Percentiles rank a stretch among this genome's conserved stretches.
phyloP scores from a whole-genome alignment of 2,888 invertebrate species.

The Nephrotoma appendiculata region DNA sequence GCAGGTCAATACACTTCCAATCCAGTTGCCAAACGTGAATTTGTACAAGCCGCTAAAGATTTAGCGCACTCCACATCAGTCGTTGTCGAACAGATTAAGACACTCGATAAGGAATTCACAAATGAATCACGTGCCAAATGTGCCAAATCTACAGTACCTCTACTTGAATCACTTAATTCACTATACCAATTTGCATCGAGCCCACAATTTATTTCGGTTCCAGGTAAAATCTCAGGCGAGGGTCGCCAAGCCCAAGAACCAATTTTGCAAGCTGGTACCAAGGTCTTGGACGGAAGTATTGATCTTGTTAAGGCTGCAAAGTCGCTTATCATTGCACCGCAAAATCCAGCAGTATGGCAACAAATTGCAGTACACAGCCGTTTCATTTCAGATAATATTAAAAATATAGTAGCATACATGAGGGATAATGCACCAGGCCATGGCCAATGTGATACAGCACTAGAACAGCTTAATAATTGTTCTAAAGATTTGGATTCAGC shows the following conservation, averaged over 20 bases:
- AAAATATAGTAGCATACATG: conserved; percentile 81
- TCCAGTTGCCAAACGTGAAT: conserved; percentile 87
- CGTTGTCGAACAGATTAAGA: conserved; percentile 90
- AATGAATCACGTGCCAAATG: conserved; percentile 60
- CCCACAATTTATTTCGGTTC: conserved; percentile 84
- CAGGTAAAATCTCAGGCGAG: conserved; percentile 77
- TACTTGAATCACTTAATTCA: conserved; percentile 80
- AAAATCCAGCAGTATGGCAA: conserved; percentile 91
- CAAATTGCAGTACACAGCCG: conserved; percentile 86
- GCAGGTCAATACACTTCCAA: conserved; percentile 84
- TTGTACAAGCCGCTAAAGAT: conserved; percentile 94
- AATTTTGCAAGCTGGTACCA: conserved; percentile 64
- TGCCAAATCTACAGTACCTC: conserved; percentile 64
- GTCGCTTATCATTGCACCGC: conserved; percentile 72
- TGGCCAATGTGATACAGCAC: conserved; percentile 75
- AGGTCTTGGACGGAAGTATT: conserved; percentile 71
- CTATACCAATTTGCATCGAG: conserved; percentile 87
- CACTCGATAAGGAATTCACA: conserved; percentile 68
- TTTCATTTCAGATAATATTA: conserved; percentile 92
- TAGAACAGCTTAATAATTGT: conserved; percentile 59
- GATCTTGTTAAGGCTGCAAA: conserved; percentile 85
- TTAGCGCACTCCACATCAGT: conserved; percentile 92
- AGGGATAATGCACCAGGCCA: conserved; percentile 94
- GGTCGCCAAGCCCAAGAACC: conserved; percentile 77
- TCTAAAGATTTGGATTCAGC: conserved; percentile 76